Evolutionary conservation across 2,113 vertebrate genomes (phyloP).

Genomic region (Neofelis nebulosa): DNA sequence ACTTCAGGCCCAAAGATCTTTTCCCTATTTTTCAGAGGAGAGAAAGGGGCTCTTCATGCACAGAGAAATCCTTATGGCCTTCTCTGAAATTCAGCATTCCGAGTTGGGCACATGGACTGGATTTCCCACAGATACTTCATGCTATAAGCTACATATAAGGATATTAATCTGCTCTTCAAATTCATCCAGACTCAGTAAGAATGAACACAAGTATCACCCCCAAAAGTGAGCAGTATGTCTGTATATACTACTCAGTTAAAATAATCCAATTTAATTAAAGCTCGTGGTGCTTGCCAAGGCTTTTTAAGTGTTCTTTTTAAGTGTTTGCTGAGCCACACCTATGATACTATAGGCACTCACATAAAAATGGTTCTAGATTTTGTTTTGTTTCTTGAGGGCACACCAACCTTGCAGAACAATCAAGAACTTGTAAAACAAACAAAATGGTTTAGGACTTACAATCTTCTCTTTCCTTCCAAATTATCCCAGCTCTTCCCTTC

Average conservation of each 20-base stretch:
- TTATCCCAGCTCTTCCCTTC: neutral
- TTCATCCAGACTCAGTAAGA: neutral
- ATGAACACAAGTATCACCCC: neutral
- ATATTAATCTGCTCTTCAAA: neutral
- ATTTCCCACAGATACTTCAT: neutral
- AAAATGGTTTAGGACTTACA: neutral
- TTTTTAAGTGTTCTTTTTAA: neutral
- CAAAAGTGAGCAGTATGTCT: neutral
- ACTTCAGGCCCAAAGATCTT: neutral
- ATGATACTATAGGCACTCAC: neutral
- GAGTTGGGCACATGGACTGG: neutral
- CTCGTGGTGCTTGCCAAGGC: neutral
- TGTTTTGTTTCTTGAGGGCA: neutral
- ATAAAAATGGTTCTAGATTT: neutral
- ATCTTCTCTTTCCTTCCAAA: neutral
- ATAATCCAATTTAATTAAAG: neutral
- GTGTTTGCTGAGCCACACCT: neutral
- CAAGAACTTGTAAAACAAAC: neutral
- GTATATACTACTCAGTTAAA: slow-evolving; percentile 13
- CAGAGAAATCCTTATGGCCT: neutral
- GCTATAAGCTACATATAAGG: neutral
- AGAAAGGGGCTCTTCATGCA: neutral
- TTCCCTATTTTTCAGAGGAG: neutral
- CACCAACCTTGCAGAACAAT: neutral
- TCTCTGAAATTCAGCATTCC: slow-evolving; percentile 28